phyloP scores from a whole-genome alignment of 2,113 vertebrate species.

The Alouatta palliata region DNA sequence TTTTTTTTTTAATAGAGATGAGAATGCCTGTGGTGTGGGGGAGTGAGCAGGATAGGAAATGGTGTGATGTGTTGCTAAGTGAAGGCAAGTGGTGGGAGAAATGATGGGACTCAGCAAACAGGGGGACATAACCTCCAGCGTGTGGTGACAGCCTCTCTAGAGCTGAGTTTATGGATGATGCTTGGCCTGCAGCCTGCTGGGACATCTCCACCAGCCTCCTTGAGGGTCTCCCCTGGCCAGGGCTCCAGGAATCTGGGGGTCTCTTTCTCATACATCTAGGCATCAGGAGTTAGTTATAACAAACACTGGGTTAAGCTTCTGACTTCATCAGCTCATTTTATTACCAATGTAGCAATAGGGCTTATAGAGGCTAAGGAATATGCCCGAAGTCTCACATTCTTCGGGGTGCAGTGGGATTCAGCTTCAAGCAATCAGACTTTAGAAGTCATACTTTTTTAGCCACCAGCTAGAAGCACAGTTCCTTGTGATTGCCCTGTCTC shows the following conservation, averaged over 20 bases:
- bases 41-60: background rate
- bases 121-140: background rate
- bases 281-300: background rate
- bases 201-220: background rate
- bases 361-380: background rate
- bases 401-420: background rate
- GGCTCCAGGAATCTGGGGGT: background rate
- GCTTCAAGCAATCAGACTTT: background rate
- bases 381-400: background rate
- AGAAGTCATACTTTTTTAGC: background rate
- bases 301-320: background rate
- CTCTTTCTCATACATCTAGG: background rate
- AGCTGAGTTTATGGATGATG: background rate
- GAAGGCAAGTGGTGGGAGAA: background rate
- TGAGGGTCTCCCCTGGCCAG: background rate
- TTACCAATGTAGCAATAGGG: background rate
- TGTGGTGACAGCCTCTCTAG: background rate
- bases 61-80: background rate
- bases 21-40: background rate
- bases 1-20: background rate
- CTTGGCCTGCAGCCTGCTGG: background rate
- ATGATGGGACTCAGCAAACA: background rate
- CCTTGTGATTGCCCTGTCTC: no score
- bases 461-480: background rate
- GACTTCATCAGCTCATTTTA: background rate